These are phyloP conservation scores for Zenarchopterus dispar DNA, from an alignment of 2,797 vertebrate genomes.

Conservation along the genomic window DNA sequence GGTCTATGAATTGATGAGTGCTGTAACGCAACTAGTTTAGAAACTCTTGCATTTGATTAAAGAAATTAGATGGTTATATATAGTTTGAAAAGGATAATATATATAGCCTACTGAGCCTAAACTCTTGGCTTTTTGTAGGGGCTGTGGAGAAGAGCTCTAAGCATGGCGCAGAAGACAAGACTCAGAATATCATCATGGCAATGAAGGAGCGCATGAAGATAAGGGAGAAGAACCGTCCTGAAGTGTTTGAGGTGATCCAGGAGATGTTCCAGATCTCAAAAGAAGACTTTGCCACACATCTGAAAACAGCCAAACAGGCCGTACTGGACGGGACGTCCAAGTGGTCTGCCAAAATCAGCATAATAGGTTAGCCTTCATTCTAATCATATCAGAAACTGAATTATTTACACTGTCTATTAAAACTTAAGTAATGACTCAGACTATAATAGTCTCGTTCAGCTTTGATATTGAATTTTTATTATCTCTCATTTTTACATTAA, in stretches of 20 bases:
- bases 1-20: constrained; percentile 4
- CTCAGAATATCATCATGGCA: constrained; percentile 96
- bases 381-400: constrained; percentile 2
- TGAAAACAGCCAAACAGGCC: constrained; percentile 94
- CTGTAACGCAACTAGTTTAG: not conserved
- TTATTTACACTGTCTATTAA: not conserved
- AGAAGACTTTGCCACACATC: constrained; percentile 90
- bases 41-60: not conserved
- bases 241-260: constrained; percentile 96
- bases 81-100: not conserved
- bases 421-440: not conserved
- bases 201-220: constrained; percentile 99
- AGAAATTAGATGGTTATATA: not conserved
- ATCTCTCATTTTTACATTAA: not conserved
- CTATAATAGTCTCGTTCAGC: not conserved
- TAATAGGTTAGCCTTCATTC: constrained; percentile 82
- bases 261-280: constrained; percentile 94
- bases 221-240: constrained; percentile 94
- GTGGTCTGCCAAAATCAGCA: constrained; percentile 98
- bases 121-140: constrained; percentile 75
- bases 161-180: constrained; percentile 97
- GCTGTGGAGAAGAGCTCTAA: constrained; percentile 99
- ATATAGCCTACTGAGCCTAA: not conserved
- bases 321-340: constrained; percentile 97
- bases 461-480: not conserved